Conservation (phyloP, 2,888 invertebrate species). For the Thysanoteuthis rhombus region DNA sequence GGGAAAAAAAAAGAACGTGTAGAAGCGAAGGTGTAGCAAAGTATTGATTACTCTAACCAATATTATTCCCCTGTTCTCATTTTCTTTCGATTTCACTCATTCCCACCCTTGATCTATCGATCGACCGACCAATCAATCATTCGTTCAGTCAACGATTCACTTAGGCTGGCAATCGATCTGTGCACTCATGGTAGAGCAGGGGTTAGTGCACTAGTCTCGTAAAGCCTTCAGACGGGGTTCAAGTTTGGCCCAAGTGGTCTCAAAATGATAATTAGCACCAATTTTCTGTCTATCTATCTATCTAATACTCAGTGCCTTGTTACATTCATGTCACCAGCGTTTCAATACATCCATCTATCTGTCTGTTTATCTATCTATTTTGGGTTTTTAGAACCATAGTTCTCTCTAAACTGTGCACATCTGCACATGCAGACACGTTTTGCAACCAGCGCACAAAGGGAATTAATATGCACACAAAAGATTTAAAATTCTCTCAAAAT, state of each 20-base stretch:
- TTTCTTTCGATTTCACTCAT: not conserved
- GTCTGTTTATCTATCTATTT: too few species aligned
- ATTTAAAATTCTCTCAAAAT: too few species aligned
- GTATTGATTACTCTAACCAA: not conserved
- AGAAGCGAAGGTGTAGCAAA: not conserved
- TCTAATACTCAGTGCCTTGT: too few species aligned
- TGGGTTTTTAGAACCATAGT: too few species aligned
- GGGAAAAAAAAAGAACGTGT: too few species aligned
- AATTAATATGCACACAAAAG: too few species aligned
- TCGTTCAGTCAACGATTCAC: not conserved
- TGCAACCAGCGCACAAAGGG: too few species aligned
- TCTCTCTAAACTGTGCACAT: too few species aligned
- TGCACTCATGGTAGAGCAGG: not conserved
- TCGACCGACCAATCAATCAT: not conserved
- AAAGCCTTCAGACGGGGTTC: not conserved
- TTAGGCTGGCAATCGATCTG: not conserved
- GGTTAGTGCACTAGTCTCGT: not conserved
- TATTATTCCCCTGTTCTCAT: not conserved
- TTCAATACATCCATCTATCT: too few species aligned
- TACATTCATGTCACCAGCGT: too few species aligned
- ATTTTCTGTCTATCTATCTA: too few species aligned
- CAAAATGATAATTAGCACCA: not conserved
- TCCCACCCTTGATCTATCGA: not conserved
- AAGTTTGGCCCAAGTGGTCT: not conserved
- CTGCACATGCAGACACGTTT: too few species aligned